Conservation (phyloP, 2,113 vertebrate genomes). For the Macroglossus sobrinus region DNA sequence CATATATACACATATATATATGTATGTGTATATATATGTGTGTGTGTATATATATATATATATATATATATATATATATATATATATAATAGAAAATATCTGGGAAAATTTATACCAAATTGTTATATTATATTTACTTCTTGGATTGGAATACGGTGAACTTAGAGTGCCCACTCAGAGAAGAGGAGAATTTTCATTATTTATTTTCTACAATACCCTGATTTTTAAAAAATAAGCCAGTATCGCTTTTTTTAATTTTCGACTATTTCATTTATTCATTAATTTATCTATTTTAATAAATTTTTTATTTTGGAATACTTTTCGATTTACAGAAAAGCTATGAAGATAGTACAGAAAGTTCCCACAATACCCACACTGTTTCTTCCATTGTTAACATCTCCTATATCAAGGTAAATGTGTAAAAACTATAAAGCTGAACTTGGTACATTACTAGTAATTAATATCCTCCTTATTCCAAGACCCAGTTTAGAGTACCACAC, state of each 20-base stretch:
- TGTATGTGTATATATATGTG: too few species aligned
- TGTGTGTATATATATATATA: too few species aligned
- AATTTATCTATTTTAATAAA: not conserved
- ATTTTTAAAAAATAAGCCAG: not conserved
- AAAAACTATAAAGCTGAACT: not conserved
- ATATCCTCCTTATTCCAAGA: not conserved
- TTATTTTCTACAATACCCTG: not conserved
- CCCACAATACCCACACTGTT: not conserved
- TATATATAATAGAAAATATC: not conserved
- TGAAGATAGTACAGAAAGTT: not conserved
- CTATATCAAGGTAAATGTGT: not conserved
- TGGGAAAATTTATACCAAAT: not conserved
- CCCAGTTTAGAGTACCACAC: not conserved
- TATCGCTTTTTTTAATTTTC: not conserved
- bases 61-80: too few species aligned
- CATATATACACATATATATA: too few species aligned
- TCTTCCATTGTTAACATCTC: not conserved
- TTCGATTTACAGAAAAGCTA: conserved; percentile 14
- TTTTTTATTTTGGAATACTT: conserved; percentile 35
- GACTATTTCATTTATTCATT: not conserved
- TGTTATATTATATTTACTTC: not conserved
- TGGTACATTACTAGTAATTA: not conserved
- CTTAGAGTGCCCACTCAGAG: not conserved
- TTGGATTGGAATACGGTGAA: not conserved
- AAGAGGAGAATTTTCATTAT: not conserved